Conservation (phyloP, 2,797 vertebrate species). For the Rhabdomys pumilio region DNA sequence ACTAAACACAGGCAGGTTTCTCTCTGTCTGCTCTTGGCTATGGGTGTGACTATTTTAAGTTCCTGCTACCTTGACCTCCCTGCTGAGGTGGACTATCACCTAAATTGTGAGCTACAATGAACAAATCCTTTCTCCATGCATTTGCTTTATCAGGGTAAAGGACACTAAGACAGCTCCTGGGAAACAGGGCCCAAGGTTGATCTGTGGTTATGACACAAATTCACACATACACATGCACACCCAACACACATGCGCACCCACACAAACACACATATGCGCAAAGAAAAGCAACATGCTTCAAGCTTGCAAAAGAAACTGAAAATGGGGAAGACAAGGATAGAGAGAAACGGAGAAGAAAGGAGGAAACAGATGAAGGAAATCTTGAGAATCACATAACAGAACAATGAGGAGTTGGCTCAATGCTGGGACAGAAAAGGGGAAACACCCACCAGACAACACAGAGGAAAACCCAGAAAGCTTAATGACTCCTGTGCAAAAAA, state of each 20-base stretch:
- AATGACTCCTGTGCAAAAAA: background rate
- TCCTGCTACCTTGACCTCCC: background rate
- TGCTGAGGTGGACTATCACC: background rate
- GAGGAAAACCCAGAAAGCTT: background rate
- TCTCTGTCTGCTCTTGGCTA: too few relatives aligned
- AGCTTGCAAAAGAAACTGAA: background rate
- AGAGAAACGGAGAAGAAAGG: background rate
- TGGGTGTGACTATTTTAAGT: background rate
- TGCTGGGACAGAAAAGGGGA: background rate
- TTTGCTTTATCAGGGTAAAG: background rate
- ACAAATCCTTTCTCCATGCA: background rate
- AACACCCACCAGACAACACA: background rate
- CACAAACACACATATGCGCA: background rate
- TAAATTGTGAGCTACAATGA: background rate
- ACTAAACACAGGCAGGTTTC: too few relatives aligned
- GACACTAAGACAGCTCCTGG: background rate
- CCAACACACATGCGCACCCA: background rate
- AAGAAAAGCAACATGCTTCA: background rate
- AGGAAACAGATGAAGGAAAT: background rate
- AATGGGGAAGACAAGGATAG: background rate
- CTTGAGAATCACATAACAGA: background rate
- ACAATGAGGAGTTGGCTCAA: background rate
- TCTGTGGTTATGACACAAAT: background rate
- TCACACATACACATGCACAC: background rate
- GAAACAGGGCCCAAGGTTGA: background rate